phyloP scores from a whole-genome alignment of 1,140 invertebrate species.

The Drosophila watanabei region DNA sequence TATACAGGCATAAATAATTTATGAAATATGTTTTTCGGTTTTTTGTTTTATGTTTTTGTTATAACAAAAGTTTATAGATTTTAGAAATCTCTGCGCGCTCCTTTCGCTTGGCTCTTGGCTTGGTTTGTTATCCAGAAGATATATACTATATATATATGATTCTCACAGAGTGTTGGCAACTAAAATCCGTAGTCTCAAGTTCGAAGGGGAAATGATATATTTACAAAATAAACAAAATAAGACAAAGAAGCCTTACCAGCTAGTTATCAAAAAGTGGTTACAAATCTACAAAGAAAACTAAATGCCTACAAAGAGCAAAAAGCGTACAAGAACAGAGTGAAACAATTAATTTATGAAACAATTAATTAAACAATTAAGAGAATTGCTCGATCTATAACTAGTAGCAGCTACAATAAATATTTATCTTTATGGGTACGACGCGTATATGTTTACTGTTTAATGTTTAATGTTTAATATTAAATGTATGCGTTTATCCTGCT shows the following conservation, averaged over 20 bases:
- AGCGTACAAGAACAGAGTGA: conserved; percentile 66
- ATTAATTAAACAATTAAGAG: conserved; percentile 56
- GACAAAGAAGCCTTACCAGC: conserved; percentile 58
- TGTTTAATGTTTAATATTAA: conserved; percentile 56
- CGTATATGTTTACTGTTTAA: conserved; percentile 47
- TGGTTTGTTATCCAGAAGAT: conserved; percentile 56
- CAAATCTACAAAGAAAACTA: conserved; percentile 64
- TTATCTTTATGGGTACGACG: conserved; percentile 58
- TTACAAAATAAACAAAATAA: conserved; percentile 55
- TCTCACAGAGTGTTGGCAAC: conserved; percentile 76
- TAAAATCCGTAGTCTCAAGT: conserved; percentile 54
- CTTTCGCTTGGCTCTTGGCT: conserved; percentile 78
- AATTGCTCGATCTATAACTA: conserved; percentile 54
- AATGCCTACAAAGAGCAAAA: conserved; percentile 76
- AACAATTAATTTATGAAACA: conserved; percentile 16
- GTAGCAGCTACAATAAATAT: conserved; percentile 79
- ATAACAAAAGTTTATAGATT: conserved; percentile 82
- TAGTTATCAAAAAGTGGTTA: conserved; percentile 55
- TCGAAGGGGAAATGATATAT: conserved; percentile 63
- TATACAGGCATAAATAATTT: conserved; percentile 65
- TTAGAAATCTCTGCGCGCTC: conserved; percentile 78
- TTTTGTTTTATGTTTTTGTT: conserved; percentile 3
- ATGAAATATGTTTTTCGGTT: conserved; percentile 65
- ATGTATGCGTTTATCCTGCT: conserved; percentile 37
- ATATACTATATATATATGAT: conserved; percentile 44